Conservation (phyloP, 1,140 invertebrate genomes). For the Hyphantria cunea region DNA sequence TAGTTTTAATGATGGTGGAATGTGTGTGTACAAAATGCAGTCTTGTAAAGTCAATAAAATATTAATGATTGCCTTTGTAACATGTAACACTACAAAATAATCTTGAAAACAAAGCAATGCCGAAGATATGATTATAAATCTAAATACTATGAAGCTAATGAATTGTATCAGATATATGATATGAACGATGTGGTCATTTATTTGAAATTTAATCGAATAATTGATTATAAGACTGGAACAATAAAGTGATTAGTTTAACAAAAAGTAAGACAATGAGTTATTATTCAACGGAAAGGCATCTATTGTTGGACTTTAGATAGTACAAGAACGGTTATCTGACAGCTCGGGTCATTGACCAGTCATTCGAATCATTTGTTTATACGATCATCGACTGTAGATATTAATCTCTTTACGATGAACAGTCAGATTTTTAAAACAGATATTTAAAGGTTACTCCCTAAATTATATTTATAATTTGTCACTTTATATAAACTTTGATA, state of each 20-base stretch:
- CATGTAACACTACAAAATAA: conserved; percentile 32
- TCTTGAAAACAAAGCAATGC: conserved; percentile 30
- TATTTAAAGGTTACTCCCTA: conserved; percentile 54
- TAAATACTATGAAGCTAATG: conserved; percentile 55
- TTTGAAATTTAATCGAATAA: conserved; percentile 75
- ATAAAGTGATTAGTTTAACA: conserved; percentile 78
- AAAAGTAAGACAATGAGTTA: conserved; percentile 78
- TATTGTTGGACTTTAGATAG: conserved; percentile 63
- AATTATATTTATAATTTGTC: conserved; percentile 61
- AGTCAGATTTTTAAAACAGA: conserved; percentile 60
- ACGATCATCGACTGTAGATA: conserved; percentile 66
- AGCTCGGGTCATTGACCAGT: conserved; percentile 58
- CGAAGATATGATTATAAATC: conserved; percentile 37
- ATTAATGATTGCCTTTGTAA: conserved; percentile 32
- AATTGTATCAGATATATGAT: conserved; percentile 61
- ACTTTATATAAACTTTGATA: conserved; percentile 29
- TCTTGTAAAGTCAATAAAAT: conserved; percentile 13
- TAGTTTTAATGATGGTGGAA: neutral
- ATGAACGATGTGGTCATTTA: conserved; percentile 60
- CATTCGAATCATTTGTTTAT: conserved; percentile 72
- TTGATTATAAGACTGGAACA: conserved; percentile 76
- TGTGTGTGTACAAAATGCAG: neutral
- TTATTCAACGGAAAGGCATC: conserved; percentile 67
- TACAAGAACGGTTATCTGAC: conserved; percentile 51
- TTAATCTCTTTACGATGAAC: conserved; percentile 73